Evolutionary conservation across 2,113 vertebrate species (phyloP).

Genomic region (Gallinago undulata): DNA sequence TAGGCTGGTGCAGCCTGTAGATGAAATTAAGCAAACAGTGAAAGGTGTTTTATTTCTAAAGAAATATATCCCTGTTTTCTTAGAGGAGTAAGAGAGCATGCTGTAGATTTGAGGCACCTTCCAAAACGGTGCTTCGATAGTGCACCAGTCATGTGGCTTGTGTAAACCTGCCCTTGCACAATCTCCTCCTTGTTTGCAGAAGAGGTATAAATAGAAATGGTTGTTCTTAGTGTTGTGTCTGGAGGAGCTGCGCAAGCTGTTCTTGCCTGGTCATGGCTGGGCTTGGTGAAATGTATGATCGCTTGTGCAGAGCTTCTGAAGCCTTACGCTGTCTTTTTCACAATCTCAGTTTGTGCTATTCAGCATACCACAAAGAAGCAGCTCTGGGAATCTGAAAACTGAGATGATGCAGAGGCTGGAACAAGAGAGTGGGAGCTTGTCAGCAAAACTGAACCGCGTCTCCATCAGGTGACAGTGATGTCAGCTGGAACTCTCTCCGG

Average conservation of each 20-base stretch:
- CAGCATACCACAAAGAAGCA: rapidly evolving
- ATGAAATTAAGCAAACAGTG: not conserved
- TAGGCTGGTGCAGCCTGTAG: not conserved
- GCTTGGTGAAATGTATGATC: rapidly evolving
- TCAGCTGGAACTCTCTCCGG: not conserved
- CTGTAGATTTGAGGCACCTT: not conserved
- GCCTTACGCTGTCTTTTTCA: rapidly evolving
- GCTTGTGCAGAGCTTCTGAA: not conserved
- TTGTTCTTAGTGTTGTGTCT: not conserved
- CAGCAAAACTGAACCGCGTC: not conserved
- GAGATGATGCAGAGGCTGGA: not conserved
- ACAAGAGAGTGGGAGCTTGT: not conserved
- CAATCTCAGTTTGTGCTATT: rapidly evolving
- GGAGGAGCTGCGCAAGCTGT: not conserved
- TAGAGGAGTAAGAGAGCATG: not conserved
- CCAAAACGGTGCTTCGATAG: not conserved
- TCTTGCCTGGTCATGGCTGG: not conserved
- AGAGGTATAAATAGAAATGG: conserved; percentile 26
- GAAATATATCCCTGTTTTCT: not conserved
- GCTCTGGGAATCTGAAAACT: not conserved
- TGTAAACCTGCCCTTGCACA: conserved; percentile 26
- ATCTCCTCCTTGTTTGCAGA: not conserved
- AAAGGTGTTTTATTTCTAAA: not conserved
- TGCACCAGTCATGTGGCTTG: not conserved
- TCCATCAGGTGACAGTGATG: not conserved